A percentile compares a stretch with the other conserved stretches of the same genome.
Conservation (phyloP, 2,797 vertebrate species). For the Botia kubotai region DNA sequence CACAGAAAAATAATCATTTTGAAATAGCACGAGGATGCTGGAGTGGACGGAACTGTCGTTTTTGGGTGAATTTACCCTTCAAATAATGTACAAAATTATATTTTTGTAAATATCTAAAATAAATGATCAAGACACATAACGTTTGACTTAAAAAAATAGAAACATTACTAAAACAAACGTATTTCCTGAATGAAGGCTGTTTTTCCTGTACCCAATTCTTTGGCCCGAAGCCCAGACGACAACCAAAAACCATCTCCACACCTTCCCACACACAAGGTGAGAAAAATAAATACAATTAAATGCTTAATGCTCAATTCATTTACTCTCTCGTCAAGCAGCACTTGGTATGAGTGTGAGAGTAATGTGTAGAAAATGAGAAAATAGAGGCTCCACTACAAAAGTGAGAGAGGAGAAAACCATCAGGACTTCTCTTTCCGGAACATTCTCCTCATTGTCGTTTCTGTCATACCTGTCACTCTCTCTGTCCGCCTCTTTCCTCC, state of each 20-base stretch:
- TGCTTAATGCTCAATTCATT: slow-evolving; percentile 46
- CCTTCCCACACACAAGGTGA: slow-evolving; percentile 18
- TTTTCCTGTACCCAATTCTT: slow-evolving; percentile 27
- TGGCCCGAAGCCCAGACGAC: slow-evolving; percentile 25
- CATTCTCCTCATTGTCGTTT: slow-evolving; percentile 11
- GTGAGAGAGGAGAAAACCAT: slow-evolving; percentile 40
- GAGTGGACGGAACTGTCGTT: not conserved
- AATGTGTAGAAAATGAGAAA: slow-evolving; percentile 45
- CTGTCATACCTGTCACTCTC: slow-evolving; percentile 45
- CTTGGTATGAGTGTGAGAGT: slow-evolving; percentile 52
- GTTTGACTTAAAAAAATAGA: not conserved
- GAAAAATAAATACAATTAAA: slow-evolving; percentile 56
- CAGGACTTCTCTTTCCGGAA: slow-evolving; percentile 36
- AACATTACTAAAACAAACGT: slow-evolving; percentile 14
- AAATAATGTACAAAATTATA: slow-evolving; percentile 8
- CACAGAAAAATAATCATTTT: not conserved
- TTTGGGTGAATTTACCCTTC: slow-evolving; percentile 11
- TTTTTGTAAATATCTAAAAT: not conserved
- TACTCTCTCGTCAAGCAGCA: slow-evolving; percentile 54
- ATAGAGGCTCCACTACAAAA: slow-evolving; percentile 44
- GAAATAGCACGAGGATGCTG: not conserved
- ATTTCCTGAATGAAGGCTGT: slow-evolving; percentile 26
- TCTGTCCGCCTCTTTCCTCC: slow-evolving; percentile 59
- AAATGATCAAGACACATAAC: slow-evolving; percentile 15
- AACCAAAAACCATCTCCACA: slow-evolving; percentile 21